Evolutionary conservation across 2,113 vertebrate genomes (phyloP).

Genomic region (Sisor rabdophorus): DNA sequence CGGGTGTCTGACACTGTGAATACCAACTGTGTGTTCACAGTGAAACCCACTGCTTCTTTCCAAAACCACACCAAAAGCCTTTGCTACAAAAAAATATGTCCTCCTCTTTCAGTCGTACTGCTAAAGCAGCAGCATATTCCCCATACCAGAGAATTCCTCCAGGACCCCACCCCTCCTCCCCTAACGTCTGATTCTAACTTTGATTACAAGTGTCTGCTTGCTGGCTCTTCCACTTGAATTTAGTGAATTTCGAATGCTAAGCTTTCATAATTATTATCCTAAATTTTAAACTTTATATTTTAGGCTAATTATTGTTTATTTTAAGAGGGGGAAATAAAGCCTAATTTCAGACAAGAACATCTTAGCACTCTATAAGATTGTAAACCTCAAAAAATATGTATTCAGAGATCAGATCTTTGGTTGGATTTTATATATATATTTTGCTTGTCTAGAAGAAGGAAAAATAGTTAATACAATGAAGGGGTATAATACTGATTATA

Average conservation of each 20-base stretch:
- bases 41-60: conserved; percentile 20
- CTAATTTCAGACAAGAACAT: no score
- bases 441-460: no score
- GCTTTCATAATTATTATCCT: not conserved
- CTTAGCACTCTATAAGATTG: not conserved
- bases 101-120: conserved; percentile 22
- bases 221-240: not conserved
- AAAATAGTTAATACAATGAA: no score
- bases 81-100: conserved; percentile 40
- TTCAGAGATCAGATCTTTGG: not conserved
- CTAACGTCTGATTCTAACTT: not conserved
- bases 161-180: conserved; percentile 4
- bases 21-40: not conserved
- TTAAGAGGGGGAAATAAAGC: no score
- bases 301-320: not conserved
- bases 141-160: conserved; percentile 43
- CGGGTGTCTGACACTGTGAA: no score
- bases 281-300: not conserved
- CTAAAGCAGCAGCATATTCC: conserved; percentile 39
- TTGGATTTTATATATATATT: no score
- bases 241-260: not conserved
- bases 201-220: conserved; percentile 5
- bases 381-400: no score
- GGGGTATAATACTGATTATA: not conserved
- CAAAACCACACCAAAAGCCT: conserved; percentile 17